A percentile compares a stretch with the other conserved stretches of the same genome.
These are phyloP conservation scores for Pardalotus punctatus DNA, from an alignment of 2,113 vertebrate species.

Conservation along the genomic window DNA sequence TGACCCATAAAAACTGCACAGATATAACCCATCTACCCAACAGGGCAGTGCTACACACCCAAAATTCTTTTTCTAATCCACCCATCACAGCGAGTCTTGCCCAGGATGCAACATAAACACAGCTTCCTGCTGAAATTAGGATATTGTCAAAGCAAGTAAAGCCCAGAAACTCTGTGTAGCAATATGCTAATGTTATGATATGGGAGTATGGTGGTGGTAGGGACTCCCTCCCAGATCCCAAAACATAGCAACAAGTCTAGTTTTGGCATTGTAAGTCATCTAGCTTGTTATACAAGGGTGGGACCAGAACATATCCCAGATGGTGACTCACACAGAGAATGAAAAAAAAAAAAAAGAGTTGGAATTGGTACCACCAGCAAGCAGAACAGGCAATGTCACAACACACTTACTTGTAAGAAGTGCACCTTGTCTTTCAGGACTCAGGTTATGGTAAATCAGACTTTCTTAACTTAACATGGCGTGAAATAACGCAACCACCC, in stretches of 20 bases:
- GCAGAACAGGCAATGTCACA: not conserved
- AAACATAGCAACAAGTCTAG: not conserved
- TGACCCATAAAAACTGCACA: not conserved
- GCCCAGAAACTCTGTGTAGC: not conserved
- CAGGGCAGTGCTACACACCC: not conserved
- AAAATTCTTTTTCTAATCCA: not conserved
- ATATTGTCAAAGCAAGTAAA: not conserved
- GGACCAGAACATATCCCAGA: not conserved
- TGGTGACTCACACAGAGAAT: not conserved
- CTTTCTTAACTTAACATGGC: not conserved
- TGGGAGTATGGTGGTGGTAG: not conserved
- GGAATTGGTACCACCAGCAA: not conserved
- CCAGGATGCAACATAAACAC: not conserved
- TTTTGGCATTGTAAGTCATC: constrained; percentile 27
- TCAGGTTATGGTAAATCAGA: not conserved
- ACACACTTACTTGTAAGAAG: not conserved
- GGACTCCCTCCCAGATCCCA: not conserved
- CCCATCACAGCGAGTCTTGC: not conserved
- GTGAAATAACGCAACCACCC: not conserved
- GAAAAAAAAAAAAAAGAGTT: not conserved
- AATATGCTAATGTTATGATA: not conserved
- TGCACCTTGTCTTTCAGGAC: not conserved
- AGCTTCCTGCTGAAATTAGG: not conserved
- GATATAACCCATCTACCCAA: not conserved
- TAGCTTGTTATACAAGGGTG: constrained; percentile 50